Conservation (phyloP, 92 coral and sea anemone genomes). For the Epizoanthus scotinus region DNA sequence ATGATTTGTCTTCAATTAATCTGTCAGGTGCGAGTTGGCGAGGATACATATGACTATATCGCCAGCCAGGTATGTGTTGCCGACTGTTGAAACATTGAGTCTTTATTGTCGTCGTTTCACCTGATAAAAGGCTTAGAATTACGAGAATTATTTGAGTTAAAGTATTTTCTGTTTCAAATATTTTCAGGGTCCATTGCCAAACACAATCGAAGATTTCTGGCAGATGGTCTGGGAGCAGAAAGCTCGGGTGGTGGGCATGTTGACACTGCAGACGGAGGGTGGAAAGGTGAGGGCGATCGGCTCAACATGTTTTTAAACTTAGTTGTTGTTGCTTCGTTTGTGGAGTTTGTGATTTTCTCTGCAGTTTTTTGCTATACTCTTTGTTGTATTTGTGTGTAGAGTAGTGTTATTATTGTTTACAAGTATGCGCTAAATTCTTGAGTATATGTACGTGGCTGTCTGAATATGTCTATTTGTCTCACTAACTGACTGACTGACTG, state of each 20-base stretch:
- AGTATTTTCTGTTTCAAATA: not conserved
- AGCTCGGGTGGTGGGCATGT: slow-evolving; percentile 89
- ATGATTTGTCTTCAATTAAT: slow-evolving; percentile 4
- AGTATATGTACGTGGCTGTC: no score
- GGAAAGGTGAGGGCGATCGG: slow-evolving; percentile 69
- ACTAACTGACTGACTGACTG: no score
- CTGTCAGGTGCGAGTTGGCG: slow-evolving; percentile 74
- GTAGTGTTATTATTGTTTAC: no score
- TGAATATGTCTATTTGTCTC: no score
- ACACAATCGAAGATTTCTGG: slow-evolving; percentile 90
- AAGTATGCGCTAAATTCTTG: no score
- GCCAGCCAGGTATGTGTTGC: slow-evolving; percentile 78
- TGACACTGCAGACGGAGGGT: slow-evolving; percentile 80
- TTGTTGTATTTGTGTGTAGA: no score
- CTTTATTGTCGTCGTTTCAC: not conserved
- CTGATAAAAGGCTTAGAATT: not conserved
- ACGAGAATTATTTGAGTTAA: not conserved
- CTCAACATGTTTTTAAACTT: not conserved
- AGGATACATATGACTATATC: slow-evolving; percentile 75
- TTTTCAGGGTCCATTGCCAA: slow-evolving; percentile 89
- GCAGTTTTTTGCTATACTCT: no score
- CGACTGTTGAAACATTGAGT: not conserved
- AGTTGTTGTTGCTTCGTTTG: no score
- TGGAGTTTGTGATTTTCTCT: no score
- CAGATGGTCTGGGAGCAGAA: slow-evolving; percentile 97